Evolutionary conservation across 2,888 invertebrate genomes (phyloP).

Genomic region (Diarsia dahlii): DNA sequence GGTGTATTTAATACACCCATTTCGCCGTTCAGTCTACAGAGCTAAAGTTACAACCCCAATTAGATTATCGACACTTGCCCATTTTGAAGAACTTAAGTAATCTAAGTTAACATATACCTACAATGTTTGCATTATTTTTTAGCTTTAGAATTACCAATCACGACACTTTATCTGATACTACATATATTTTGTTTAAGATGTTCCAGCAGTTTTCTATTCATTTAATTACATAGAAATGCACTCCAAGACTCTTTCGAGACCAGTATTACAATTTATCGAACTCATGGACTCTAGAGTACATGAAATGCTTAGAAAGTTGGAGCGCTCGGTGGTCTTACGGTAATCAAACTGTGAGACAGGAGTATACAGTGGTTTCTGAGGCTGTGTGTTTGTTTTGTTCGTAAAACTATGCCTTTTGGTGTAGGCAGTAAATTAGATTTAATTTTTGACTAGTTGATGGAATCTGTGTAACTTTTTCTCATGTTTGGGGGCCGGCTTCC

Average conservation of each 20-base stretch:
- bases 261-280: slow-evolving; percentile 42
- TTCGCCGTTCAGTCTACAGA: not conserved
- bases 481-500: too few species aligned
- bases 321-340: slow-evolving; percentile 79
- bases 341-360: slow-evolving; percentile 82
- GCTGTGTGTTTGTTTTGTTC: slow-evolving; percentile 13
- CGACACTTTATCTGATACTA: not conserved
- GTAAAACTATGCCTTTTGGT: not conserved
- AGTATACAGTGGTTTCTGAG: slow-evolving; percentile 47
- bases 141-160: not conserved
- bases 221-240: not conserved
- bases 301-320: slow-evolving; percentile 82
- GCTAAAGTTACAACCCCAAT: not conserved
- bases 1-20: too few species aligned
- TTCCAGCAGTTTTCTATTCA: not conserved
- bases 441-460: not conserved
- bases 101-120: not conserved
- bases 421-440: not conserved
- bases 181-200: not conserved
- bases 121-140: not conserved
- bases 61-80: too few species aligned
- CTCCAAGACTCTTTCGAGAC: not conserved
- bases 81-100: too few species aligned
- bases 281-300: slow-evolving; percentile 71
- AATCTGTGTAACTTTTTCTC: too few species aligned